These are phyloP conservation scores for Parasteatoda tepidariorum DNA, from an alignment of 1,140 invertebrate genomes.

Conservation along the genomic window DNA sequence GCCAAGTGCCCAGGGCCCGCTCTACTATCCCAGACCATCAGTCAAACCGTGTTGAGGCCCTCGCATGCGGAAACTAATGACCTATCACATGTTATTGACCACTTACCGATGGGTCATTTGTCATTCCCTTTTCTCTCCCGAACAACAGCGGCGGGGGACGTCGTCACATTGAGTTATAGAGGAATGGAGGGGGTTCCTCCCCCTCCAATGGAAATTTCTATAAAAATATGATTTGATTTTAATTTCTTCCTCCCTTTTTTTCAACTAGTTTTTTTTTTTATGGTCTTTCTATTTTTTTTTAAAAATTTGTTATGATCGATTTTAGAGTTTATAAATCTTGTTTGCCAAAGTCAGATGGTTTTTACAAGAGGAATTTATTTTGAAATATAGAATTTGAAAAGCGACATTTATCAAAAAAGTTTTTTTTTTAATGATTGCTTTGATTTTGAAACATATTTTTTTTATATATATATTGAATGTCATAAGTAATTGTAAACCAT, in stretches of 20 bases:
- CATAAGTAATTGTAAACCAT: too few relatives aligned
- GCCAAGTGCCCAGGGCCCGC: slow-evolving; percentile 36
- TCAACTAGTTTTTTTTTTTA: too few relatives aligned
- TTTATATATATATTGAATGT: too few relatives aligned
- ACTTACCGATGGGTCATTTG: slow-evolving; percentile 61
- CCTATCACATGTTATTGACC: slow-evolving; percentile 62
- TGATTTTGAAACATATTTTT: too few relatives aligned
- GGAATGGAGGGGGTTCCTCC: neutral
- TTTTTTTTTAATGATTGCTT: too few relatives aligned
- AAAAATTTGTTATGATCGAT: neutral
- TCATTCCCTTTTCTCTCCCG: slow-evolving; percentile 42
- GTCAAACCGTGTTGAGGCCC: slow-evolving; percentile 55
- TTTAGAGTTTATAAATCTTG: neutral
- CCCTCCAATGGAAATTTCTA: neutral
- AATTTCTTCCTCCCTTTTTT: too few relatives aligned
- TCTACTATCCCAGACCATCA: slow-evolving; percentile 51
- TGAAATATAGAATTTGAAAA: neutral
- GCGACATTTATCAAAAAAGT: too few relatives aligned
- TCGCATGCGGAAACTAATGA: slow-evolving; percentile 60
- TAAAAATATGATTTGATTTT: too few relatives aligned
- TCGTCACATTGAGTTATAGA: neutral
- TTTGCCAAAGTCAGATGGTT: neutral
- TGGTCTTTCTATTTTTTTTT: neutral
- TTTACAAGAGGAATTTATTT: neutral
- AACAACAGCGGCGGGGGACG: neutral